phyloP scores from a whole-genome alignment of 2,113 vertebrate species.

The Semnornis frantzii region DNA sequence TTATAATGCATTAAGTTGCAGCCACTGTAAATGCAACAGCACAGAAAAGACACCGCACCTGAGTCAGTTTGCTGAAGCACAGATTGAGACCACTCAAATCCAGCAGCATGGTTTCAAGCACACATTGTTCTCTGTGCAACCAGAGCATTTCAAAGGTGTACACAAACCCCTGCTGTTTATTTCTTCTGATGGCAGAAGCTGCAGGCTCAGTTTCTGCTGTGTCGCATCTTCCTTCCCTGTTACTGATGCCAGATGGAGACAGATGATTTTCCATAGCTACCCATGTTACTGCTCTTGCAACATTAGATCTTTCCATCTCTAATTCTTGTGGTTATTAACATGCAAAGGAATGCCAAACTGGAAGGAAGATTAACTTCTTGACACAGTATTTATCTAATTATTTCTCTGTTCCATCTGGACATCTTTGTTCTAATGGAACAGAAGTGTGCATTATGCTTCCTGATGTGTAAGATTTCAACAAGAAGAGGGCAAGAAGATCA shows the following conservation, averaged over 20 bases:
- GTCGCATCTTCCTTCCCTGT: not conserved
- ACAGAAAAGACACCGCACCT: accelerated
- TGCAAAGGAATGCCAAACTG: conserved; percentile 20
- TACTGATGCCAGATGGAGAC: not conserved
- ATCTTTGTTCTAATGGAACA: not conserved
- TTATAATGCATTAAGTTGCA: not conserved
- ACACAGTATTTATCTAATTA: not conserved
- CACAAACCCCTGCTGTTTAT: not conserved
- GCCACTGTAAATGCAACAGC: not conserved
- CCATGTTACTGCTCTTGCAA: conserved; percentile 49
- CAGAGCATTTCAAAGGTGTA: not conserved
- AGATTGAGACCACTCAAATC: not conserved
- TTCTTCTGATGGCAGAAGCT: not conserved
- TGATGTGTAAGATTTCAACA: conserved; percentile 26
- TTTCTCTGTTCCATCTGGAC: not conserved
- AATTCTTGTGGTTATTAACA: conserved; percentile 57
- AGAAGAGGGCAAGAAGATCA: not conserved
- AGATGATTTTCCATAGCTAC: conserved; percentile 23
- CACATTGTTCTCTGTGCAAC: not conserved
- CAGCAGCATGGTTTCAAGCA: not conserved
- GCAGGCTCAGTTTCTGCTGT: not conserved
- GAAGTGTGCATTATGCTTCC: not conserved
- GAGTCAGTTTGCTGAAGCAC: not conserved
- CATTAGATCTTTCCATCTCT: conserved; percentile 38
- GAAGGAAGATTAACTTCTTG: conserved; percentile 16